Conservation (phyloP, 2,888 invertebrate genomes). For the Drosophila setosimentum region DNA sequence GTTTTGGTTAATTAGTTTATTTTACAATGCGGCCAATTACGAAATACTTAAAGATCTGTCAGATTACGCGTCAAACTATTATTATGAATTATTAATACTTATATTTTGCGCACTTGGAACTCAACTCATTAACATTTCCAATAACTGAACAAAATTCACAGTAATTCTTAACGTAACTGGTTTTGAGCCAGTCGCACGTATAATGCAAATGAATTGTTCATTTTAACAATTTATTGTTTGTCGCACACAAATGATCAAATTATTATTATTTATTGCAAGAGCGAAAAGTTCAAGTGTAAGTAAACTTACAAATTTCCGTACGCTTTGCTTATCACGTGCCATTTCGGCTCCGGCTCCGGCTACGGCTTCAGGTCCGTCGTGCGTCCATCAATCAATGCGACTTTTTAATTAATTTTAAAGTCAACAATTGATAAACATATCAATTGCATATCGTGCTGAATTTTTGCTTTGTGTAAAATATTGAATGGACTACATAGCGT, state of each 20-base stretch:
- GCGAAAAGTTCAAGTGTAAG: conserved; percentile 15
- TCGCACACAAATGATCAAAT: conserved; percentile 46
- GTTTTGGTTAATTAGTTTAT: conserved; percentile 18
- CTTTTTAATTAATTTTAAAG: conserved; percentile 60
- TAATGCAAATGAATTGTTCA: conserved; percentile 29
- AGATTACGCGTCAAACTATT: not conserved
- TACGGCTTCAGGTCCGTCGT: conserved; percentile 5
- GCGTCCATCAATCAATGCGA: conserved; percentile 69
- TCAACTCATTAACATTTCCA: not conserved
- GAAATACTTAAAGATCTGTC: conserved; percentile 1
- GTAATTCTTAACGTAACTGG: conserved; percentile 30
- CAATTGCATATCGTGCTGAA: conserved; percentile 24
- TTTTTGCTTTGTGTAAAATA: not conserved
- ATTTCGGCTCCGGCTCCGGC: not conserved
- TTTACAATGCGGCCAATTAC: conserved; percentile 1
- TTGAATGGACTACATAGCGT: conserved; percentile 28
- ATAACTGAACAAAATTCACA: not conserved
- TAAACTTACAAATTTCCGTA: conserved; percentile 11
- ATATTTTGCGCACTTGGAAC: not conserved
- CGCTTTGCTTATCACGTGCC: conserved; percentile 62
- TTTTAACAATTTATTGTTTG: conserved; percentile 21
- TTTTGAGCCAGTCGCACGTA: conserved; percentile 27
- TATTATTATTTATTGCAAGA: conserved; percentile 39
- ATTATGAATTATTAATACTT: not conserved
- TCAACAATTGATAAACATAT: conserved; percentile 44